Evolutionary conservation across 2,113 vertebrate species (phyloP).

Genomic region (Coracopsis vasa): DNA sequence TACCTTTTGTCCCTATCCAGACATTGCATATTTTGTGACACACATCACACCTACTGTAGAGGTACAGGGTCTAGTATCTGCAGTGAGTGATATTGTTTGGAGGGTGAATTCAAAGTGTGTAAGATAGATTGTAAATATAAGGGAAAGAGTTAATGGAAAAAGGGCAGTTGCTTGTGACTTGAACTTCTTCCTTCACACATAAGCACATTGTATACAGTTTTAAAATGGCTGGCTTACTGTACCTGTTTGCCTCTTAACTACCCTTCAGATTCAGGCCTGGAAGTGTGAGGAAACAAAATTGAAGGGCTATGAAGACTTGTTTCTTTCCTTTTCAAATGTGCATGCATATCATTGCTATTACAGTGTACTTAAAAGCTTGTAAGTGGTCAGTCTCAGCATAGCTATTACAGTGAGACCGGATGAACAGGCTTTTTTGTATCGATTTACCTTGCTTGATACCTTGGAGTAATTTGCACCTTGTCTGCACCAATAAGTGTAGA

Average conservation of each 20-base stretch:
- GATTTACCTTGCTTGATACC: not conserved
- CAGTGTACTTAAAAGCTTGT: not conserved
- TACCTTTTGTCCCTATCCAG: not conserved
- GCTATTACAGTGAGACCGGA: not conserved
- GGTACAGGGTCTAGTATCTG: not conserved
- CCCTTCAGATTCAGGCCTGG: not conserved
- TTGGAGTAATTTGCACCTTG: not conserved
- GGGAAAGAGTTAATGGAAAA: not conserved
- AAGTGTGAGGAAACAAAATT: not conserved
- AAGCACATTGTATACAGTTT: rapidly evolving
- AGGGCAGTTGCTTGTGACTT: not conserved
- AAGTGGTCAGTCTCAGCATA: not conserved
- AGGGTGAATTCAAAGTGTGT: not conserved
- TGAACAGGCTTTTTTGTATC: not conserved
- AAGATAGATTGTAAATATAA: not conserved
- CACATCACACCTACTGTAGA: not conserved
- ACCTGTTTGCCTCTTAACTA: not conserved
- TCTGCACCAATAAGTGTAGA: not conserved
- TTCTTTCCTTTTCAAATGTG: not conserved
- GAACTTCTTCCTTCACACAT: not conserved
- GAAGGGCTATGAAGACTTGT: not conserved
- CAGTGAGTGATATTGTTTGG: not conserved
- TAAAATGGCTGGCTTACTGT: not conserved
- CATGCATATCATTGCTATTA: not conserved
- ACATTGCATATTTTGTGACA: rapidly evolving